phyloP scores from a whole-genome alignment of 2,888 invertebrate genomes.

The Caenorhabditis plicata region DNA sequence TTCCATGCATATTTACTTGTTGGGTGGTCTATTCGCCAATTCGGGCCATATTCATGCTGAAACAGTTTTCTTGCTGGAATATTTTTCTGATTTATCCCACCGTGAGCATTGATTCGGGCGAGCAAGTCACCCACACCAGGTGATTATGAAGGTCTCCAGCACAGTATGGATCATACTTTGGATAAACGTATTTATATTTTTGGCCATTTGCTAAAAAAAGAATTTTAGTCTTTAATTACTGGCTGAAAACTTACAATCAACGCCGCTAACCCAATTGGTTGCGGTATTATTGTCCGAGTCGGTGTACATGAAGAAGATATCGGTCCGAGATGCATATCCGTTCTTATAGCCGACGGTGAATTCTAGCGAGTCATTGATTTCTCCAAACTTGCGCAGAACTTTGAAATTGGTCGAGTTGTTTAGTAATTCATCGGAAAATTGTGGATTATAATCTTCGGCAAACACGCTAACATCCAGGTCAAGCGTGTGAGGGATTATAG shows the following conservation, averaged over 20 bases:
- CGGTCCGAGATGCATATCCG: conserved; percentile 3
- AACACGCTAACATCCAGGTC: conserved; percentile 30
- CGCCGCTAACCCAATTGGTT: conserved; percentile 20
- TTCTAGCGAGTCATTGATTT: conserved; percentile 23
- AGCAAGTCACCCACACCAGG: conserved; percentile 37
- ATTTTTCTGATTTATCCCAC: conserved; percentile 1
- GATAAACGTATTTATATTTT: conserved; percentile 32
- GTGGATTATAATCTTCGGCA: conserved; percentile 12
- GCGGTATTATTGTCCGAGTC: conserved; percentile 3
- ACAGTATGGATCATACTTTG: conserved; percentile 35
- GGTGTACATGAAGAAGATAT: conserved; percentile 25
- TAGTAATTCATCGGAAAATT: conserved; percentile 9
- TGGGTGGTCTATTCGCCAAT: conserved; percentile 14
- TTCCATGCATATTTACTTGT: conserved; percentile 10
- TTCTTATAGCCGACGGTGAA: conserved; percentile 12
- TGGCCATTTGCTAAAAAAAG: conserved; percentile 11
- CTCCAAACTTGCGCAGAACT: conserved; percentile 19
- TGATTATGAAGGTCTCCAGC: conserved; percentile 29
- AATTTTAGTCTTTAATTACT: too few species aligned
- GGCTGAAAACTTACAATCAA: conserved; percentile 6
- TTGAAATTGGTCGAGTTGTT: conserved; percentile 3
- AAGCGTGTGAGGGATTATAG: conserved; percentile 27
- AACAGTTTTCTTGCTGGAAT: neutral
- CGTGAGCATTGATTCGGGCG: conserved; percentile 21
- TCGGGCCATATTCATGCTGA: conserved; percentile 20